phyloP scores from a whole-genome alignment of 2,797 vertebrate genomes.

The Galago senegalensis region DNA sequence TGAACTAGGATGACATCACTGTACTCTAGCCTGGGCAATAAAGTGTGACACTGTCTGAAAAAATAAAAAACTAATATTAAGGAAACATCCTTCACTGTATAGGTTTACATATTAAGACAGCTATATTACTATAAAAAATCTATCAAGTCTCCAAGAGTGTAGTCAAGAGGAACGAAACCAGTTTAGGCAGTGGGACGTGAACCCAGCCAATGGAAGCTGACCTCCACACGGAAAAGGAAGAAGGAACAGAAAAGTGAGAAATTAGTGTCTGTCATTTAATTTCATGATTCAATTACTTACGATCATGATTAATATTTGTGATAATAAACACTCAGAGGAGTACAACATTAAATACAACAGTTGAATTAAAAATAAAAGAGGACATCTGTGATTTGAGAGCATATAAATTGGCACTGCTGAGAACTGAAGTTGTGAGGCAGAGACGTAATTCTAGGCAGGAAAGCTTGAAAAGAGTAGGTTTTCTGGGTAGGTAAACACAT shows the following conservation, averaged over 20 bases:
- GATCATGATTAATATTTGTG: not conserved
- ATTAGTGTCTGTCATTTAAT: not conserved
- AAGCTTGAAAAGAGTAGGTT: not conserved
- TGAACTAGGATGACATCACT: not conserved
- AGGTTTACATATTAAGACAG: not conserved
- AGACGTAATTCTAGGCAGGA: not conserved
- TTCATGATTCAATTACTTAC: not conserved
- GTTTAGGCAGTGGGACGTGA: not conserved
- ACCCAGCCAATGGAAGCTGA: not conserved
- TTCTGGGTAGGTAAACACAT: not conserved
- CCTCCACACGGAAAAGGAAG: not conserved
- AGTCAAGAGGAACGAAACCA: not conserved
- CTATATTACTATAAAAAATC: not conserved
- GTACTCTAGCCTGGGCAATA: not conserved
- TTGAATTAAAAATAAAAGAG: not conserved
- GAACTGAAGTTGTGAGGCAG: not conserved
- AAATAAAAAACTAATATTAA: not conserved
- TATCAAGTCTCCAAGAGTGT: not conserved
- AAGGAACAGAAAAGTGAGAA: not conserved
- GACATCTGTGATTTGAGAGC: not conserved
- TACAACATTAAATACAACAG: not conserved
- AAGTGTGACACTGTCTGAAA: not conserved
- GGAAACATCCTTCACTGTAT: not conserved
- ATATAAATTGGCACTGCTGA: not conserved
- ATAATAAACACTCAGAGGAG: not conserved